Evolutionary conservation across 2,888 invertebrate genomes (phyloP).

Genomic region (Himalopsyche japonica): DNA sequence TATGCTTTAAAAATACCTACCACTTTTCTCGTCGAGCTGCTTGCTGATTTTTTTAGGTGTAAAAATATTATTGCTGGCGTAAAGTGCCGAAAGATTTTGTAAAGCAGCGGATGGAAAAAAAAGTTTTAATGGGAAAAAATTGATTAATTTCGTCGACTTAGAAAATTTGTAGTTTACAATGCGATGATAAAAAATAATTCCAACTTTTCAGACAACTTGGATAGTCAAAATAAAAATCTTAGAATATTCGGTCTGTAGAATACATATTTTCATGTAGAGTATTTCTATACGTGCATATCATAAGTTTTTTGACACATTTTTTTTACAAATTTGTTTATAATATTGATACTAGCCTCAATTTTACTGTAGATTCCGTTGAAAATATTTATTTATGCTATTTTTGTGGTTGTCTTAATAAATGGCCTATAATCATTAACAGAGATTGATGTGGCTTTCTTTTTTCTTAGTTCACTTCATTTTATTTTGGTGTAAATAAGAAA

Average conservation of each 20-base stretch:
- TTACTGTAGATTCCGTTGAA: no score
- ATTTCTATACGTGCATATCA: no score
- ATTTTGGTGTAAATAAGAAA: no score
- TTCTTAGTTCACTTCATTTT: no score
- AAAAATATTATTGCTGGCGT: slow-evolving; percentile 29
- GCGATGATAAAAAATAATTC: not conserved
- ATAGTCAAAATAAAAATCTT: not conserved
- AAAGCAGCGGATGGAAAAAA: slow-evolving; percentile 4
- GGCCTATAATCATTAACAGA: no score
- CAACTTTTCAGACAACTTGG: not conserved
- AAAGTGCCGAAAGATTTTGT: slow-evolving; percentile 17
- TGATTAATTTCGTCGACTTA: not conserved
- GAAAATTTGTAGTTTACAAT: not conserved
- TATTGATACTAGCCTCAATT: no score
- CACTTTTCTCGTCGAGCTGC: not conserved
- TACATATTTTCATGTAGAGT: no score
- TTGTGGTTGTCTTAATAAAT: no score
- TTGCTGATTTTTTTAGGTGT: slow-evolving; percentile 1
- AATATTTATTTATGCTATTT: no score
- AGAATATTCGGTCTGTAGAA: not conserved
- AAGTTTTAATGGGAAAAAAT: slow-evolving; percentile 3
- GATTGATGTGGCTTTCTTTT: no score
- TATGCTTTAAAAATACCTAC: slow-evolving; percentile 7
- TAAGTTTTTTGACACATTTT: no score
- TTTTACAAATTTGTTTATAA: no score